phyloP scores from a whole-genome alignment of 2,113 vertebrate genomes.

The Spilogale gracilis region DNA sequence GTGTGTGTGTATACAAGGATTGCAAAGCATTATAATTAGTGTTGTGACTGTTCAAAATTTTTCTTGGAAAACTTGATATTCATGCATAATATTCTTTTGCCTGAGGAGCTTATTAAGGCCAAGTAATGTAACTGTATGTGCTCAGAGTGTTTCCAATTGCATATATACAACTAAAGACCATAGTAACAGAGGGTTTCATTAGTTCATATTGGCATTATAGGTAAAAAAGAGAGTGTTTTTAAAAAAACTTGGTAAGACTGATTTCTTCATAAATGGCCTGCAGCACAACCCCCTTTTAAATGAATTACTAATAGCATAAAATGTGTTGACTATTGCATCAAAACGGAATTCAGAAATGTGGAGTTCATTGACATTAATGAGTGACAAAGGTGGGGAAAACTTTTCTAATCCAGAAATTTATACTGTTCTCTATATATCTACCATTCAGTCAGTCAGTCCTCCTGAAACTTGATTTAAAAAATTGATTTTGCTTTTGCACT shows the following conservation, averaged over 20 bases:
- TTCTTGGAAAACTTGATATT: constrained; percentile 75
- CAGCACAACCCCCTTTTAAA: constrained; percentile 35
- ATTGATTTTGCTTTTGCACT: constrained; percentile 77
- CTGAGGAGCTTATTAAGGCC: constrained; percentile 59
- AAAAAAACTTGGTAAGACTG: background rate
- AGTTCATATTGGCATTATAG: constrained; percentile 27
- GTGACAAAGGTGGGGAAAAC: background rate
- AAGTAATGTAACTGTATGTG: constrained; percentile 49
- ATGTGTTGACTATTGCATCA: background rate
- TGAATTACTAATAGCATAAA: background rate
- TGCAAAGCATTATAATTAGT: constrained; percentile 58
- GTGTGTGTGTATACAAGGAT: background rate
- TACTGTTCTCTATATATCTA: background rate
- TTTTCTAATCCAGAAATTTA: constrained; percentile 26
- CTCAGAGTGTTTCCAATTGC: background rate
- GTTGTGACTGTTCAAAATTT: constrained; percentile 28
- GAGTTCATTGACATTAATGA: background rate
- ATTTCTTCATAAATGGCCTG: background rate
- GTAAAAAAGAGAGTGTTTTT: background rate
- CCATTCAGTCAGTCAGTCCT: constrained; percentile 62
- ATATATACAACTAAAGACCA: background rate
- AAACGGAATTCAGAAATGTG: background rate
- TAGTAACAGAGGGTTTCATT: constrained; percentile 7
- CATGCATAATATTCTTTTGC: constrained; percentile 62
- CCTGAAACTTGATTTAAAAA: constrained; percentile 79